Conservation (phyloP, 2,113 vertebrate species). For the Pontoporia blainvillei region DNA sequence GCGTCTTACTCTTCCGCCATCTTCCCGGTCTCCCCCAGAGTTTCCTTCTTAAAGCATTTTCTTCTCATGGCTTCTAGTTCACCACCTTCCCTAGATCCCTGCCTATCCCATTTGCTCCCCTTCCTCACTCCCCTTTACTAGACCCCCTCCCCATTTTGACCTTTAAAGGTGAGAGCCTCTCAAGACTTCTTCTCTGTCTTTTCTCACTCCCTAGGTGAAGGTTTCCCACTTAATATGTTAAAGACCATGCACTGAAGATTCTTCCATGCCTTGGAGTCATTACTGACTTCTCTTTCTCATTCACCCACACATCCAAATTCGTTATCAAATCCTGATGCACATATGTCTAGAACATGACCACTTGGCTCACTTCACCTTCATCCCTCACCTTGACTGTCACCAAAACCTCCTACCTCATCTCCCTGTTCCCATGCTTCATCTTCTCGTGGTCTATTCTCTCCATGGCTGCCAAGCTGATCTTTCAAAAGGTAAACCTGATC, state of each 20-base stretch:
- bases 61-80: neutral
- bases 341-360: neutral
- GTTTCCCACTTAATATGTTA: neutral
- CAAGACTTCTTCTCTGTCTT: neutral
- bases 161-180: neutral
- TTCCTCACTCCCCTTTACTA: neutral
- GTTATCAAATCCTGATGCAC: neutral
- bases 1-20: too few species aligned
- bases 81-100: neutral
- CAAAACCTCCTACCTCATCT: neutral
- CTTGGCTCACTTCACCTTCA: neutral
- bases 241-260: neutral
- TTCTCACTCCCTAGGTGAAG: neutral
- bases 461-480: too few species aligned
- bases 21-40: too few species aligned
- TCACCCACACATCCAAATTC: neutral
- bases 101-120: too few species aligned
- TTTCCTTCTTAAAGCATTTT: neutral
- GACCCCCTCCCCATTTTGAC: neutral
- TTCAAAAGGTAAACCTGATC: too few species aligned
- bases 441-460: too few species aligned
- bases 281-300: neutral
- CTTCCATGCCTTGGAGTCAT: neutral
- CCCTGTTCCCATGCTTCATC: too few species aligned
- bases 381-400: neutral